These are phyloP conservation scores for Venusia cambrica DNA, from an alignment of 2,888 invertebrate genomes.

Conservation along the genomic window DNA sequence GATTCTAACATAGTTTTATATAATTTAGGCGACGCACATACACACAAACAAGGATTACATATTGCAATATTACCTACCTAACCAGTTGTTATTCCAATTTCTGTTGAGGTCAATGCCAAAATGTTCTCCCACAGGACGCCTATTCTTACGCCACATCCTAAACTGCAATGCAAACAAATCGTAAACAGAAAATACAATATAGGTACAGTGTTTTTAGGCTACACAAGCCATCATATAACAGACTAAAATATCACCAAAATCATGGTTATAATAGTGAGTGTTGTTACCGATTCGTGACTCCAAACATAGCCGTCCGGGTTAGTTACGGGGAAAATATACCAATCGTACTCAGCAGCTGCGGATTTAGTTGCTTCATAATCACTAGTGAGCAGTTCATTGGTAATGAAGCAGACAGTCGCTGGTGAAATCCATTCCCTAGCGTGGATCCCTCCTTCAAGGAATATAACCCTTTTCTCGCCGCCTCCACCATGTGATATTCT, in stretches of 20 bases:
- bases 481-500: slow-evolving; percentile 48
- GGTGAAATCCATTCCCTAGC: slow-evolving; percentile 89
- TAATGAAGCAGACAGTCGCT: slow-evolving; percentile 83
- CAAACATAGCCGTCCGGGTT: slow-evolving; percentile 89
- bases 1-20: too few species aligned
- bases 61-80: slow-evolving; percentile 1
- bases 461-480: slow-evolving; percentile 46
- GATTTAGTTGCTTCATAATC: slow-evolving; percentile 67
- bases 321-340: slow-evolving; percentile 87
- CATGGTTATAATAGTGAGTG: background rate
- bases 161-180: too few species aligned
- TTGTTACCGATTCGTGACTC: slow-evolving; percentile 81
- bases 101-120: slow-evolving; percentile 88
- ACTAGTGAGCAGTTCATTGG: slow-evolving; percentile 84
- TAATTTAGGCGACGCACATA: too few species aligned
- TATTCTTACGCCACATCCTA: slow-evolving; percentile 87
- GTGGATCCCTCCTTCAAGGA: slow-evolving; percentile 81
- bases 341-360: slow-evolving; percentile 84
- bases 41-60: too few species aligned
- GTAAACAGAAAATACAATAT: too few species aligned
- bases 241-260: too few species aligned
- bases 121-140: slow-evolving; percentile 71
- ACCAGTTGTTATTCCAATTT: slow-evolving; percentile 87
- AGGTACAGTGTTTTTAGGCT: slow-evolving; percentile 87
- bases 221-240: too few species aligned